Evolutionary conservation across 2,888 invertebrate species (phyloP), one percentile per base, ranked within the genome.

Genomic region (Cheilosia vernalis): DNA sequence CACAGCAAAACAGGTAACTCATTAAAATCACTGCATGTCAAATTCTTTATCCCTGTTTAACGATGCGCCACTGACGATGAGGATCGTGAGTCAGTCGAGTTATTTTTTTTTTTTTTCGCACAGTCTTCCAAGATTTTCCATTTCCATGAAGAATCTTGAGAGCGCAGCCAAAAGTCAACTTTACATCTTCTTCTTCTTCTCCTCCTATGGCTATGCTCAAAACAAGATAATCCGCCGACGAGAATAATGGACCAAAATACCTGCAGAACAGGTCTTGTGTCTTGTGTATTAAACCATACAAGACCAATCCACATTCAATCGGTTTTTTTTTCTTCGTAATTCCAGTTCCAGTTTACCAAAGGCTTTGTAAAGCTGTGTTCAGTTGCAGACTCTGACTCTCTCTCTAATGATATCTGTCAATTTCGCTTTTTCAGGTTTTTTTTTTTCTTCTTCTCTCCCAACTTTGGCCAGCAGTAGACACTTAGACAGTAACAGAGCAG

Each of bases 211-310:
- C 27, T 27, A 19, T 15, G 13, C 15, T 83, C 47, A 37, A 78
- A 79, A 74, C 83, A 74, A 84, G 84, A 84, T 84, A 69, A 84
- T 84, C 84, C 84, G 37, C 69, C 37, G 58, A 67, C 67, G 49
- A 73, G 69, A 58, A 58, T 64, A 69, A 74, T 58, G 6, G 40
- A 56, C 56, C 56, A n/a, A 51, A 79, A 84, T 84, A 84, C 84
- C 84, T 84, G 84, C 80, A 70, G 60, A 84, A 84, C 84, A 84
- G 84, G 84, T 84, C 80, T 84, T 13, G 37, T 37, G 1, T 37
- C 80, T 84, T 13, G 37, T 37, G 37, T 37, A 4, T 13, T 49
- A 40, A 44, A 51, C 79, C 47, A 51, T 27, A 61, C 64, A 74
- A 72, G 80, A 74, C 80, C 69, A 80, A 74, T 80, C 80, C 70